Evolutionary conservation across 2,888 invertebrate species (phyloP).

Genomic region (Myopa tessellatipennis): DNA sequence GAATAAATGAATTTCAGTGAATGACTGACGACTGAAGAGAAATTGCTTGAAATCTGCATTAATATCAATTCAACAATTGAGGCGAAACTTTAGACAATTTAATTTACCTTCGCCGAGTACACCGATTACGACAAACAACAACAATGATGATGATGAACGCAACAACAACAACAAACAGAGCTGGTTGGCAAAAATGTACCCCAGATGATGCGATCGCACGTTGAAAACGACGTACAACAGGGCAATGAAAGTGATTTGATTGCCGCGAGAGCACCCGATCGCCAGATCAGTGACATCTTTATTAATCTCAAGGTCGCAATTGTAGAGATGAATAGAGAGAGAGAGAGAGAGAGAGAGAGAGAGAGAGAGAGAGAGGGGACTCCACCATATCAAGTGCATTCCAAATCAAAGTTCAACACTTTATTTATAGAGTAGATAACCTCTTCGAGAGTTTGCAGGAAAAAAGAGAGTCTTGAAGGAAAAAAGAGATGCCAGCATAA

Average conservation of each 20-base stretch:
- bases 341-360: too few relatives aligned
- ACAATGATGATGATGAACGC: too few relatives aligned
- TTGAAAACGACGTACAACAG: neutral
- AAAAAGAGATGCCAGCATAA: too few relatives aligned
- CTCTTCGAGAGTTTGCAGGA: too few relatives aligned
- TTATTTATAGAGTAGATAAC: too few relatives aligned
- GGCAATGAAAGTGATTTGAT: slow-evolving; percentile 57
- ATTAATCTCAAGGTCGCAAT: slow-evolving; percentile 62
- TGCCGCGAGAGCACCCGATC: slow-evolving; percentile 45
- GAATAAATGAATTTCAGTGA: neutral
- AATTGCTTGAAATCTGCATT: slow-evolving; percentile 10
- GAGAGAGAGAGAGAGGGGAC: too few relatives aligned
- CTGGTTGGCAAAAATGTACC: neutral
- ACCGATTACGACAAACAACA: neutral
- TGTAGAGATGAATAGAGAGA: neutral
- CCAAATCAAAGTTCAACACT: too few relatives aligned
- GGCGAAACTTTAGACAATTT: slow-evolving; percentile 2
- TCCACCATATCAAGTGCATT: too few relatives aligned
- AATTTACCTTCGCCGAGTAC: slow-evolving; percentile 8
- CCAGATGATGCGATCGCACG: neutral
- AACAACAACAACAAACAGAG: neutral
- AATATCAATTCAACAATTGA: slow-evolving; percentile 1
- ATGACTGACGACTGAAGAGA: neutral
- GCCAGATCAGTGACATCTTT: slow-evolving; percentile 59
- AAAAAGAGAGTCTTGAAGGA: too few relatives aligned